phyloP scores from a whole-genome alignment of 2,113 vertebrate species.

The Myotis davidii region DNA sequence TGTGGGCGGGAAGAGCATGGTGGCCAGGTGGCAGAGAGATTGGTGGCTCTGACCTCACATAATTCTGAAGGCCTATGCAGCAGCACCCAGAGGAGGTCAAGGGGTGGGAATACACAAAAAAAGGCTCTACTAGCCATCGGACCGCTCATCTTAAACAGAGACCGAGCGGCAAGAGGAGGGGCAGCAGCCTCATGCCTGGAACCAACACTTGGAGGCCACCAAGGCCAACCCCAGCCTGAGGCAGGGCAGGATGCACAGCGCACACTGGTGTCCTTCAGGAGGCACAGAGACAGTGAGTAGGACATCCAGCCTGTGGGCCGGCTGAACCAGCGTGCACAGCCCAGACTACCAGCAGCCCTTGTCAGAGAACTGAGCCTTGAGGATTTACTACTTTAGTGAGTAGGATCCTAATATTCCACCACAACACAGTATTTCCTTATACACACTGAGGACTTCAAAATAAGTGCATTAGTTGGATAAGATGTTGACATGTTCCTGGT shows the following conservation, averaged over 20 bases:
- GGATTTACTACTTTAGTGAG: fast-evolving
- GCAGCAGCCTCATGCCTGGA: neutral
- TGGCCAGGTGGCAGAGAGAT: neutral
- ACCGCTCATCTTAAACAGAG: fast-evolving
- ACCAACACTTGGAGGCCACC: neutral
- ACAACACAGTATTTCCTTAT: fast-evolving
- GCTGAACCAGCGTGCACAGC: neutral
- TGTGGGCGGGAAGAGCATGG: neutral
- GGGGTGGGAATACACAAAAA: neutral
- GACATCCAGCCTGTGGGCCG: neutral
- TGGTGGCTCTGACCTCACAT: neutral
- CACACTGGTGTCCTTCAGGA: neutral
- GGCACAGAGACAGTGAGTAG: neutral
- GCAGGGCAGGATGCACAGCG: too few species aligned
- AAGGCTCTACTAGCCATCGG: fast-evolving
- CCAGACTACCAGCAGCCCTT: neutral
- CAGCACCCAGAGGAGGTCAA: neutral
- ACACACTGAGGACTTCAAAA: neutral
- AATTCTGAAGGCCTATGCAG: neutral
- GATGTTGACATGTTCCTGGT: neutral
- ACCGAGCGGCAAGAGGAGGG: too few species aligned
- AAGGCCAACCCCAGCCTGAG: neutral
- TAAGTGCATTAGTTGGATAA: neutral
- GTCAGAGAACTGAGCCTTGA: neutral
- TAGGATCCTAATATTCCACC: neutral